Conservation (phyloP, 2,113 vertebrate genomes). For the Anser brachyrhynchus region DNA sequence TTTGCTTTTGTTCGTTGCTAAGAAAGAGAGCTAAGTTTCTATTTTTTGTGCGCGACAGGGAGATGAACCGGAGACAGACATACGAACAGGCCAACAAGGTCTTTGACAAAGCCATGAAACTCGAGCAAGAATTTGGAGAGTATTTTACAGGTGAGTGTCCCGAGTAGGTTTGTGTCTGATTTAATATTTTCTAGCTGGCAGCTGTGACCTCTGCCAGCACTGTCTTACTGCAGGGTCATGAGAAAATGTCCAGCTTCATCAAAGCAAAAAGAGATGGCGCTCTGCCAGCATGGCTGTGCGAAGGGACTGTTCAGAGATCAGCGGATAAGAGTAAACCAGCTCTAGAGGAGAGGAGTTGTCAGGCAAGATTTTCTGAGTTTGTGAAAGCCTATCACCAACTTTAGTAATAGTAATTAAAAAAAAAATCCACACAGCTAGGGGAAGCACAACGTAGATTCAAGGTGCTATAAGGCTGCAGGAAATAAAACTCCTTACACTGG, state of each 20-base stretch:
- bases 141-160: conserved; percentile 93
- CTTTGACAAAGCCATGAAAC: conserved; percentile 97
- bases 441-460: background rate
- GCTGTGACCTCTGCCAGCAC: background rate
- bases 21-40: background rate
- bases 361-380: conserved; percentile 17
- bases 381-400: background rate
- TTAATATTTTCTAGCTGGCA: background rate
- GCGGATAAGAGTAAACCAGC: background rate
- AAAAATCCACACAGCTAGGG: background rate
- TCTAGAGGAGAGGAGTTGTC: background rate
- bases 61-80: conserved; percentile 98
- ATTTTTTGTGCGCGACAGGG: conserved; percentile 79
- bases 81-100: conserved; percentile 98
- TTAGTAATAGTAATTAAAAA: background rate
- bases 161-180: background rate
- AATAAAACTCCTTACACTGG: background rate
- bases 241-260: background rate
- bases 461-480: background rate
- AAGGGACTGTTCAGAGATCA: background rate
- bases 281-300: conserved; percentile 2
- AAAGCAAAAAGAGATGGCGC: background rate
- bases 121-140: conserved; percentile 98
- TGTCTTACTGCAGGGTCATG: background rate
- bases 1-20: background rate